These are phyloP conservation scores for Oreochromis spilurus DNA, from an alignment of 2,113 vertebrate genomes.

Conservation along the genomic window DNA sequence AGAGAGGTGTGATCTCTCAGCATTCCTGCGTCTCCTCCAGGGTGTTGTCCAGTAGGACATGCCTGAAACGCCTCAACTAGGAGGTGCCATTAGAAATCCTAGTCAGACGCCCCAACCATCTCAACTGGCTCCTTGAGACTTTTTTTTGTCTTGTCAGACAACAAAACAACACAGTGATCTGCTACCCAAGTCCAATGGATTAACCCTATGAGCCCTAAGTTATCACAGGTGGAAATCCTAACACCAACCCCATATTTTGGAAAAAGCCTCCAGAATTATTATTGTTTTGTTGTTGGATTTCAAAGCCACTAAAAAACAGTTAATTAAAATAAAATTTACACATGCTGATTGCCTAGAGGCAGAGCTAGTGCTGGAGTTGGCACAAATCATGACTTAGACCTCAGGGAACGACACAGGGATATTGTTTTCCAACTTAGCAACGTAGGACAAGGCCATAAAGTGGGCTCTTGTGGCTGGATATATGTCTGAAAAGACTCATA, in stretches of 20 bases:
- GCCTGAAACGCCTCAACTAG: background rate
- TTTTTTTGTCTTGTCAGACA: background rate
- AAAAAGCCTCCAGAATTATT: background rate
- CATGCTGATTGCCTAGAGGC: background rate
- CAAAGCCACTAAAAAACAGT: background rate
- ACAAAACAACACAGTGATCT: background rate
- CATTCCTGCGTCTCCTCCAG: background rate
- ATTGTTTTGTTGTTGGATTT: background rate
- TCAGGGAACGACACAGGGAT: background rate
- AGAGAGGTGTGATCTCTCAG: background rate
- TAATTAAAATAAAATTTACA: background rate
- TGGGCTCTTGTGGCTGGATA: fast-evolving
- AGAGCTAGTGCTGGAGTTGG: background rate
- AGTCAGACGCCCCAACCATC: background rate
- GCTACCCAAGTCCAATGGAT: background rate
- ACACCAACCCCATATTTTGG: background rate
- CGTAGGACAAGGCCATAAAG: background rate
- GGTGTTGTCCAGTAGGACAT: background rate
- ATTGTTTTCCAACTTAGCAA: background rate
- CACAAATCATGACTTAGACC: background rate
- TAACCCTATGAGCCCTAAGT: background rate
- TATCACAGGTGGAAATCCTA: background rate
- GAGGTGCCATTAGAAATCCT: background rate
- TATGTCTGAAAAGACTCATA: background rate
- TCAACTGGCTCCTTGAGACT: background rate